Conservation (phyloP, 2,888 invertebrate species). For the Xestia ashworthii region DNA sequence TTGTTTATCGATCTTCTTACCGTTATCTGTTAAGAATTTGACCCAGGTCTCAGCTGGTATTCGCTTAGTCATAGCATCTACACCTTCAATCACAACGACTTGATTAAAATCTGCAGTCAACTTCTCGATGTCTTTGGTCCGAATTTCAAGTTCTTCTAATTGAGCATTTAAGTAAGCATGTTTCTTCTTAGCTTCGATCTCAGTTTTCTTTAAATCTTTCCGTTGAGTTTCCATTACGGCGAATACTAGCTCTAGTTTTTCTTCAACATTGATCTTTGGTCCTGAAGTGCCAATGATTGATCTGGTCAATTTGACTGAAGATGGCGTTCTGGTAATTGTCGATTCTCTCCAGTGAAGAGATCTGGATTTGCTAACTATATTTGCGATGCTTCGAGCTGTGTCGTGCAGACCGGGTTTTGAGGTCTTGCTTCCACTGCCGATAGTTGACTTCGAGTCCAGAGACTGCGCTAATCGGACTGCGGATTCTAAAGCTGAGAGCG, state of each 20-base stretch:
- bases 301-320: conserved; percentile 76
- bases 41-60: conserved; percentile 91
- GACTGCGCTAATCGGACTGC: not conserved
- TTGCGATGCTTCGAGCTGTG: not conserved
- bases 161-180: conserved; percentile 85
- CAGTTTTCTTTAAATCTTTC: conserved; percentile 73
- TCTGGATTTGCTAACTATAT: not conserved
- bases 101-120: conserved; percentile 86
- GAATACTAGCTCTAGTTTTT: conserved; percentile 86
- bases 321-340: not conserved
- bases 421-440: not conserved
- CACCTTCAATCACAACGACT: conserved; percentile 86
- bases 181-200: conserved; percentile 76
- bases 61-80: conserved; percentile 90
- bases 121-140: conserved; percentile 86
- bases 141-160: conserved; percentile 89
- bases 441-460: not conserved
- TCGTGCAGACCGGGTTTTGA: conserved; percentile 9
- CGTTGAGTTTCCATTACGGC: conserved; percentile 86
- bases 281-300: conserved; percentile 78
- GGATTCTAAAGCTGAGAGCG: conserved; percentile 72
- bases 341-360: not conserved
- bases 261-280: conserved; percentile 86
- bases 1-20: conserved; percentile 87
- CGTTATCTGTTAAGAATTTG: conserved; percentile 91